Evolutionary conservation across 2,113 vertebrate genomes (phyloP).

Genomic region (Nettapus auritus): DNA sequence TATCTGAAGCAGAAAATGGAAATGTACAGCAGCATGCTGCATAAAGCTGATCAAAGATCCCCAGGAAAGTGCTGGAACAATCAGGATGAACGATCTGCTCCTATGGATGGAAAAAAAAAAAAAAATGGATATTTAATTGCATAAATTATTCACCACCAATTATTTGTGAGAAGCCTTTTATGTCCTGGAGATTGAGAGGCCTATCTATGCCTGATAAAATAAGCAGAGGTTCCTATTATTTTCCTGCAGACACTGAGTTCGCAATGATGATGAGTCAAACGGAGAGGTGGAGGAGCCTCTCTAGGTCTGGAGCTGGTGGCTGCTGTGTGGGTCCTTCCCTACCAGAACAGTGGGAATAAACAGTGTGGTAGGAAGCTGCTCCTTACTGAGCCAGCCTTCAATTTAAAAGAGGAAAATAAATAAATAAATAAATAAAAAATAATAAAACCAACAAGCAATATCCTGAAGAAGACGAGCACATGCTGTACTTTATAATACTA

Average conservation of each 20-base stretch:
- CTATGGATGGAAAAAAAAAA: background rate
- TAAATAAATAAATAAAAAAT: too few relatives aligned
- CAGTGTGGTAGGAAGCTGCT: background rate
- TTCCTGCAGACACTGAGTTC: background rate
- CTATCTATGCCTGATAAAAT: background rate
- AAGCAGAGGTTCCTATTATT: background rate
- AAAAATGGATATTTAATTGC: conserved; percentile 23
- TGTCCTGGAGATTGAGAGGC: background rate
- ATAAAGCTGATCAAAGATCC: conserved; percentile 14
- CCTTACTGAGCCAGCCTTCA: background rate
- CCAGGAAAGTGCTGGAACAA: background rate
- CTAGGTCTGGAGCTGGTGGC: accelerated
- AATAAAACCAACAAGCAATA: background rate
- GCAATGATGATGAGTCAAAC: background rate
- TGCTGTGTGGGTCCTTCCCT: background rate
- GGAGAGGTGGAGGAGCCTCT: background rate
- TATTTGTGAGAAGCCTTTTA: conserved; percentile 4
- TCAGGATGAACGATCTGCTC: conserved; percentile 12
- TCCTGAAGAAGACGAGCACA: background rate
- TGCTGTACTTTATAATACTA: background rate
- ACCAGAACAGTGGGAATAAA: background rate
- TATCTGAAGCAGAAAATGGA: conserved; percentile 41
- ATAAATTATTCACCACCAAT: conserved; percentile 3
- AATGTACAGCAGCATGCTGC: background rate
- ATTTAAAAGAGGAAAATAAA: background rate